phyloP scores from a whole-genome alignment of 2,797 vertebrate genomes.

The Rhabdomys pumilio region DNA sequence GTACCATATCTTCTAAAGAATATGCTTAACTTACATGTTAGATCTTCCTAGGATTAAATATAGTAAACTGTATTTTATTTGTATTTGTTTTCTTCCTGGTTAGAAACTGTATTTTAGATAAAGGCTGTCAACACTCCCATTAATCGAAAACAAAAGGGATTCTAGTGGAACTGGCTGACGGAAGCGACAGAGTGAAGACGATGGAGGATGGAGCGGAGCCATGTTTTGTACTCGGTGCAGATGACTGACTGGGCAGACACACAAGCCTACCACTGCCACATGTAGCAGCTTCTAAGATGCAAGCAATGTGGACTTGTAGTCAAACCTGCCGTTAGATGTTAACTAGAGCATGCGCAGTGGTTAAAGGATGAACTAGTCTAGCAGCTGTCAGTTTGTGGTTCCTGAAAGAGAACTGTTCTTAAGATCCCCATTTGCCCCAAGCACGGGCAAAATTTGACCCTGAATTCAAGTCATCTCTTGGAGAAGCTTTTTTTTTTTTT shows the following conservation, averaged over 20 bases:
- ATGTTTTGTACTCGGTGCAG: neutral
- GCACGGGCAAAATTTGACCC: slow-evolving; percentile 29
- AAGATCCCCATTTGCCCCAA: slow-evolving; percentile 19
- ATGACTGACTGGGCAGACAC: slow-evolving; percentile 24
- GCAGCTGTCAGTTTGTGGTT: neutral
- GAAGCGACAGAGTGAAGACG: neutral
- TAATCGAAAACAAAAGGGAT: neutral
- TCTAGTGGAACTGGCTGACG: slow-evolving; percentile 12
- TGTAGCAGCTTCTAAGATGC: slow-evolving; percentile 49
- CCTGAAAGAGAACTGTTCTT: slow-evolving; percentile 19
- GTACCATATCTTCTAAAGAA: slow-evolving; percentile 24
- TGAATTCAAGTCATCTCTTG: slow-evolving; percentile 57
- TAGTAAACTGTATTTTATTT: slow-evolving; percentile 47
- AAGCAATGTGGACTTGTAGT: slow-evolving; percentile 44
- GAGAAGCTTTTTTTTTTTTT: slow-evolving; percentile 58
- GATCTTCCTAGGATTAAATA: slow-evolving; percentile 35
- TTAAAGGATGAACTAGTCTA: slow-evolving; percentile 18
- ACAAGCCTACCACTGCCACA: neutral
- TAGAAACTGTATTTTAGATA: slow-evolving; percentile 62
- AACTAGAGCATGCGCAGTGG: neutral
- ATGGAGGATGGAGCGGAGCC: neutral
- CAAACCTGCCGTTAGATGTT: slow-evolving; percentile 57
- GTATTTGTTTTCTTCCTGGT: slow-evolving; percentile 52
- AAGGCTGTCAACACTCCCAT: slow-evolving; percentile 42
- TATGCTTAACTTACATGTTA: slow-evolving; percentile 1